These are phyloP conservation scores for Anorthoa munda DNA, from an alignment of 2,888 invertebrate genomes.

Conservation along the genomic window DNA sequence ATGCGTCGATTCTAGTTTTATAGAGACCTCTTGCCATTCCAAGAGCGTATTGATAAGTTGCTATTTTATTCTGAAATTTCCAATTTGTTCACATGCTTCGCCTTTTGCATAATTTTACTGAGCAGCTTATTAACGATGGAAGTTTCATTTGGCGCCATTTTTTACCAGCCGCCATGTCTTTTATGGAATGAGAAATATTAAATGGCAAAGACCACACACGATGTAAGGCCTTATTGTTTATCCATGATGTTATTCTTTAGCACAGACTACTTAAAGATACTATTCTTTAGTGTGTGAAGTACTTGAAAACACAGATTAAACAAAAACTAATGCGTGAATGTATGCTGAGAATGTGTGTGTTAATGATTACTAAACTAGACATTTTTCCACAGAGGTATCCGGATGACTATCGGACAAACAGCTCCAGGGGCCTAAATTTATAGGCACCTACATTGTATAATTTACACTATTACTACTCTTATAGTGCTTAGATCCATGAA, in stretches of 20 bases:
- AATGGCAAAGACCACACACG: slow-evolving; percentile 32
- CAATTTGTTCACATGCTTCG: slow-evolving; percentile 15
- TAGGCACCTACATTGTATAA: neutral
- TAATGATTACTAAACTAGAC: slow-evolving; percentile 24
- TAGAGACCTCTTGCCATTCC: neutral
- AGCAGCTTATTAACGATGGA: neutral
- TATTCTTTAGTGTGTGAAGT: slow-evolving; percentile 13
- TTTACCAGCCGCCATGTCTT: neutral
- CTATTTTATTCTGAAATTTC: slow-evolving; percentile 11
- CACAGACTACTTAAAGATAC: too few relatives aligned
- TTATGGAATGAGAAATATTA: slow-evolving; percentile 10
- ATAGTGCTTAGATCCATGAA: neutral
- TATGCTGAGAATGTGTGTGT: slow-evolving; percentile 5
- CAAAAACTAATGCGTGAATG: slow-evolving; percentile 2
- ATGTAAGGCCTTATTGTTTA: slow-evolving; percentile 14
- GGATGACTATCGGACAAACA: neutral
- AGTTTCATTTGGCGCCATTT: slow-evolving; percentile 8
- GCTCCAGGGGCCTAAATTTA: neutral
- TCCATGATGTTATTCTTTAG: neutral
- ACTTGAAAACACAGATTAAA: slow-evolving; percentile 22
- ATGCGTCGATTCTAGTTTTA: neutral
- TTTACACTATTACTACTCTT: neutral
- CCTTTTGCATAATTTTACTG: slow-evolving; percentile 13
- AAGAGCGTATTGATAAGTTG: neutral
- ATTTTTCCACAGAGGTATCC: slow-evolving; percentile 10